Conservation (phyloP, 2,888 invertebrate species). For the Desoria tigrina region DNA sequence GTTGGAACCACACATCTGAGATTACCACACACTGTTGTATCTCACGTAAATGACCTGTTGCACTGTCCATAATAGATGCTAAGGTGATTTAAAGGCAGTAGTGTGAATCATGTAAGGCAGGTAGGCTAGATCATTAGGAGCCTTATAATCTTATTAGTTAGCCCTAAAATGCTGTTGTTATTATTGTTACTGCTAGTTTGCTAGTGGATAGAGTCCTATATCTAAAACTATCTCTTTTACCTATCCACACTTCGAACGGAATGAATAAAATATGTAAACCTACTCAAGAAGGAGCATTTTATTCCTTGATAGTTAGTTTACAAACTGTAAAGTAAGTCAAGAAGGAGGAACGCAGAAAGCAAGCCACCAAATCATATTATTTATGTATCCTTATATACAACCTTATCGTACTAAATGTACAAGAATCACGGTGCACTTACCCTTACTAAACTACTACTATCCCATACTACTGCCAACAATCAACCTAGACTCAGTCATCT, state of each 20-base stretch:
- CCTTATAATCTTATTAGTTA: too few species aligned
- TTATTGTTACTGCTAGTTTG: neutral
- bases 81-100: too few species aligned
- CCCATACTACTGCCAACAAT: neutral
- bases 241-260: neutral
- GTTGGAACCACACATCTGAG: too few species aligned
- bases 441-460: too few species aligned
- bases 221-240: too few species aligned
- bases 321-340: conserved; percentile 10
- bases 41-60: too few species aligned
- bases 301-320: neutral
- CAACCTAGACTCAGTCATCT: conserved; percentile 16
- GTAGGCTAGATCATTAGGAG: too few species aligned
- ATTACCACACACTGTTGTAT: too few species aligned
- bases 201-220: neutral
- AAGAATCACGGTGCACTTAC: neutral
- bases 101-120: too few species aligned
- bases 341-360: neutral
- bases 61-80: too few species aligned
- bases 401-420: neutral
- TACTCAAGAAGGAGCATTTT: conserved; percentile 6
- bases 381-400: neutral
- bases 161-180: neutral
- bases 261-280: neutral
- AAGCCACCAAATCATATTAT: neutral